phyloP scores from a whole-genome alignment of 2,888 invertebrate genomes.

The Macropis europaea region DNA sequence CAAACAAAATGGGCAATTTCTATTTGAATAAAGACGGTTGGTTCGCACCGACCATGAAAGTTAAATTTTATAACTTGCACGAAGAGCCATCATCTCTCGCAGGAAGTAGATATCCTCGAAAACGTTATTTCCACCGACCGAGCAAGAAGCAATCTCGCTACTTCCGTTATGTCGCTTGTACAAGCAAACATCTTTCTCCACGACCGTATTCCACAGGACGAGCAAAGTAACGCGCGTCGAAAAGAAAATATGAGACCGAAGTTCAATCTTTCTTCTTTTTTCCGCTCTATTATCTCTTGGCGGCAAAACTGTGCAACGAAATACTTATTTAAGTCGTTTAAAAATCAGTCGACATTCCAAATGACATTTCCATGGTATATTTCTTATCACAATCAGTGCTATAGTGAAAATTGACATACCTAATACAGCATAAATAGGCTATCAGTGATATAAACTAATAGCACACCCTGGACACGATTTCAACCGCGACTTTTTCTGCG shows the following conservation, averaged over 20 bases:
- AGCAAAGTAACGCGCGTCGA: not conserved
- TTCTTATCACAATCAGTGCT: no score
- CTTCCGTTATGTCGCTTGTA: conserved; percentile 54
- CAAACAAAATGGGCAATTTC: not conserved
- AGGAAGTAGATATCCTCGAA: conserved; percentile 30
- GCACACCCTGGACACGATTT: no score
- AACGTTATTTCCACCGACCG: conserved; percentile 39
- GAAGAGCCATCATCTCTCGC: conserved; percentile 18
- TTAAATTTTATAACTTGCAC: conserved; percentile 34
- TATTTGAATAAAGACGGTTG: not conserved
- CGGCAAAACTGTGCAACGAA: no score
- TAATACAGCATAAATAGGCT: no score
- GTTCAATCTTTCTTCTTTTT: not conserved
- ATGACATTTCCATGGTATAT: no score
- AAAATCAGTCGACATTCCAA: no score
- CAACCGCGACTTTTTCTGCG: no score
- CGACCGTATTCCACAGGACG: conserved; percentile 14
- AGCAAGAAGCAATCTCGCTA: conserved; percentile 60
- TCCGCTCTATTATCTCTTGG: no score
- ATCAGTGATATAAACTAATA: no score
- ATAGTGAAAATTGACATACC: no score
- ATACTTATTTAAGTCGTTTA: no score
- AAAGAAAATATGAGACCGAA: conserved; percentile 20
- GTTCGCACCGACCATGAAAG: conserved; percentile 7
- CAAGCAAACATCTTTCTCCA: conserved; percentile 26